Conservation (phyloP, 2,888 invertebrate species). For the Leucophenga montana region DNA sequence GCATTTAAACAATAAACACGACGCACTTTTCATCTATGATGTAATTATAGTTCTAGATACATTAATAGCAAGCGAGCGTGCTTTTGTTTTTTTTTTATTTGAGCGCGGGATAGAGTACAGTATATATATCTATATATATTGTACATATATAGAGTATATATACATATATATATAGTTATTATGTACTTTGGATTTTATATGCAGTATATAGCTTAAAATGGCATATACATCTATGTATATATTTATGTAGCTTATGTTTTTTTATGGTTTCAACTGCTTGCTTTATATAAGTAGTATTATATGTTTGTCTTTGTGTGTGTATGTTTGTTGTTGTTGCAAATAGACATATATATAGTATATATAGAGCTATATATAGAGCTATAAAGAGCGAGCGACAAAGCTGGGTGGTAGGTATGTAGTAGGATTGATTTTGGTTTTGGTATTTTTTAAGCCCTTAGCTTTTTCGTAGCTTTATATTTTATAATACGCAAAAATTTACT, state of each 20-base stretch:
- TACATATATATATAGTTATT: conserved; percentile 4
- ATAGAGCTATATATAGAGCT: not conserved
- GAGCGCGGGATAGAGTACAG: not conserved
- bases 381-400: conserved; percentile 19
- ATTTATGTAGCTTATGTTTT: not conserved
- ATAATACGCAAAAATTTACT: conserved; percentile 1
- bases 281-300: too few species aligned
- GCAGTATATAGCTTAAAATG: conserved; percentile 32
- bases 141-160: not conserved
- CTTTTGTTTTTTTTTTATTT: too few species aligned
- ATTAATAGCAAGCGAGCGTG: too few species aligned
- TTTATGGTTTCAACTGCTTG: not conserved
- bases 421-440: not conserved
- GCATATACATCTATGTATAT: conserved; percentile 22
- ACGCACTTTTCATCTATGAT: conserved; percentile 22
- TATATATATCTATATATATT: not conserved
- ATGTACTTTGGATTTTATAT: conserved; percentile 10
- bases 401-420: conserved; percentile 2
- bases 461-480: conserved; percentile 12
- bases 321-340: conserved; percentile 2
- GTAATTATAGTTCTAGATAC: too few species aligned
- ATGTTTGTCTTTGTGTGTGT: conserved; percentile 14
- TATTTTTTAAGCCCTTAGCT: not conserved
- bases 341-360: conserved; percentile 20
- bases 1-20: conserved; percentile 27